Percentiles rank a stretch among this genome's conserved stretches.
Evolutionary conservation across 2,888 invertebrate species (phyloP).

Genomic region (Cantharis flavilabris): DNA sequence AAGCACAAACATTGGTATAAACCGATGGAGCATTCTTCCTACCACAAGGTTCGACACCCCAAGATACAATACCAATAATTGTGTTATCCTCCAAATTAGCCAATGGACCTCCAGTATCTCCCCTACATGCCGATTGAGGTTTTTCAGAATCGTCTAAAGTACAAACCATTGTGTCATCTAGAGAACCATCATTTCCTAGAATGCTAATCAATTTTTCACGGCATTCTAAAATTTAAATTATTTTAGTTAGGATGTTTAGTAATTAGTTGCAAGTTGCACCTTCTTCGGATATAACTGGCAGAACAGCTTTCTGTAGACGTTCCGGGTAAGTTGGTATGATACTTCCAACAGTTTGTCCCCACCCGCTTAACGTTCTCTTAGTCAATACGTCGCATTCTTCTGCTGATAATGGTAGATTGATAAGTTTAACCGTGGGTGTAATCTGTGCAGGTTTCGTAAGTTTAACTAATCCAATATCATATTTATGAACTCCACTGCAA

Average conservation of each 20-base stretch:
- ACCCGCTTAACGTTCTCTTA: background rate
- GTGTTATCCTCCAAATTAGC: constrained; percentile 8
- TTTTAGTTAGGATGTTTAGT: background rate
- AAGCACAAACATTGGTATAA: constrained; percentile 9
- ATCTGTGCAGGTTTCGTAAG: background rate
- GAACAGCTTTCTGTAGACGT: background rate
- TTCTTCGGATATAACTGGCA: background rate
- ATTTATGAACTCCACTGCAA: background rate
- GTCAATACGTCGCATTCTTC: background rate
- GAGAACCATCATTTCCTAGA: background rate
- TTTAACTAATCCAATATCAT: background rate
- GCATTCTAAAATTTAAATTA: constrained; percentile 1
- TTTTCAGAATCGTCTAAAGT: constrained; percentile 41
- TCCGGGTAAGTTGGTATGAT: background rate
- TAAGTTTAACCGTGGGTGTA: background rate
- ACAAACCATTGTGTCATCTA: background rate
- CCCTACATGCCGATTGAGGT: constrained; percentile 57
- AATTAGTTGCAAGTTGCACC: background rate
- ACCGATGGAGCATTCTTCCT: constrained; percentile 1
- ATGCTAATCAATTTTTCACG: background rate
- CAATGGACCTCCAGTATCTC: constrained; percentile 65
- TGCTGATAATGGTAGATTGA: background rate
- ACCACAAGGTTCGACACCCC: constrained; percentile 7
- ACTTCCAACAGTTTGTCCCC: background rate
- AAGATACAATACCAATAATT: constrained; percentile 5